Percentiles rank a stretch among this genome's conserved stretches.
Evolutionary conservation across 2,888 invertebrate species (phyloP).

Genomic region (Acleris holmiana): DNA sequence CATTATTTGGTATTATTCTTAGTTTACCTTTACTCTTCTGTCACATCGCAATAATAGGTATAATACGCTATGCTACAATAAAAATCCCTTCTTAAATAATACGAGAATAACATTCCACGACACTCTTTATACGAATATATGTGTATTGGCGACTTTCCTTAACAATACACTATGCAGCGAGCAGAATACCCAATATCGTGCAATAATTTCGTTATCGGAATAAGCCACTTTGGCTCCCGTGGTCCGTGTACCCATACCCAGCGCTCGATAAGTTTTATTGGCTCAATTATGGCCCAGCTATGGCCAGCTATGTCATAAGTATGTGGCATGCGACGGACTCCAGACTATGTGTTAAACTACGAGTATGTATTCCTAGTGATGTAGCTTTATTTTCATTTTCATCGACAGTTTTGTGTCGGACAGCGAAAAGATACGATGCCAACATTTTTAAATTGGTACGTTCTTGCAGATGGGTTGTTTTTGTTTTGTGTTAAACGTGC

Average conservation of each 20-base stretch:
- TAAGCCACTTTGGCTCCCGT: slow-evolving; percentile 43
- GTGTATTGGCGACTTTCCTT: background rate
- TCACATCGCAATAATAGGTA: too few relatives aligned
- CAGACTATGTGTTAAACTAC: slow-evolving; percentile 47
- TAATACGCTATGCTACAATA: too few relatives aligned
- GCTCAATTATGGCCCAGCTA: slow-evolving; percentile 58
- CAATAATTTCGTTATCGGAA: slow-evolving; percentile 42
- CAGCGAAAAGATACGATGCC: too few relatives aligned
- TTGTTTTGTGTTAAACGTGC: background rate
- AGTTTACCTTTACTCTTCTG: too few relatives aligned
- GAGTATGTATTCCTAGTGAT: background rate
- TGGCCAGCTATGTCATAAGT: slow-evolving; percentile 50
- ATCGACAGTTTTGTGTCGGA: background rate
- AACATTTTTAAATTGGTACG: background rate
- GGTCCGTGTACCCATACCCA: slow-evolving; percentile 36
- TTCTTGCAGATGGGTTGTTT: background rate
- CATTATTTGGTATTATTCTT: too few relatives aligned
- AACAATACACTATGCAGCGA: background rate
- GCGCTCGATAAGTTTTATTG: slow-evolving; percentile 55
- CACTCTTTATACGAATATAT: too few relatives aligned
- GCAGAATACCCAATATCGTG: slow-evolving; percentile 18
- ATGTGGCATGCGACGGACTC: slow-evolving; percentile 40
- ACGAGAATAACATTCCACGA: too few relatives aligned
- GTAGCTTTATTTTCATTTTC: slow-evolving; percentile 1
- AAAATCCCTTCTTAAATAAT: too few relatives aligned